Evolutionary conservation across 2,797 vertebrate species (phyloP).

Genomic region (Gambelia wislizenii): DNA sequence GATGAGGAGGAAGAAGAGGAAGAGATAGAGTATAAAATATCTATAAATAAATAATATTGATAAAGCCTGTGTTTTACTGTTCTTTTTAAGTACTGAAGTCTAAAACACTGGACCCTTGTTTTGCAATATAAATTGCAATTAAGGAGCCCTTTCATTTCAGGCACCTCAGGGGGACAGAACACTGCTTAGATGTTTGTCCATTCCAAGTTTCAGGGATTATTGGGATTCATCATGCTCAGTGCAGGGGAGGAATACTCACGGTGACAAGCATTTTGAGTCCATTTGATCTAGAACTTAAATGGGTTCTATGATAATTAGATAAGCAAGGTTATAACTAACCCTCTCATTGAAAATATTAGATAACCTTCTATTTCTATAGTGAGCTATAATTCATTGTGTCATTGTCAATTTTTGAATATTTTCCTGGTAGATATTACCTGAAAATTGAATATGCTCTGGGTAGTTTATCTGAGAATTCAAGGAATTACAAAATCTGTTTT

Average conservation of each 20-base stretch:
- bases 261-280: background rate
- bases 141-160: background rate
- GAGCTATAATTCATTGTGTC: slow-evolving; percentile 10
- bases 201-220: background rate
- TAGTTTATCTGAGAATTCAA: background rate
- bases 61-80: background rate
- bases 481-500: background rate
- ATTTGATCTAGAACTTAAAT: background rate
- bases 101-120: background rate
- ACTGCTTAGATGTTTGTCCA: background rate
- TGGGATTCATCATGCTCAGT: no score
- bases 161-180: background rate
- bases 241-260: background rate
- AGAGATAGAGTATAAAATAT: no score
- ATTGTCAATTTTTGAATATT: slow-evolving; percentile 14
- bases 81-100: background rate
- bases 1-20: background rate
- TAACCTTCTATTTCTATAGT: background rate
- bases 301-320: background rate
- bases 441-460: background rate
- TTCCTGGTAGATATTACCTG: background rate
- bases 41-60: background rate
- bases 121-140: background rate
- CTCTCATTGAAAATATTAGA: background rate
- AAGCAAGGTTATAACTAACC: background rate